Conservation (phyloP, 2,888 invertebrate genomes). For the Rotaria macrura region DNA sequence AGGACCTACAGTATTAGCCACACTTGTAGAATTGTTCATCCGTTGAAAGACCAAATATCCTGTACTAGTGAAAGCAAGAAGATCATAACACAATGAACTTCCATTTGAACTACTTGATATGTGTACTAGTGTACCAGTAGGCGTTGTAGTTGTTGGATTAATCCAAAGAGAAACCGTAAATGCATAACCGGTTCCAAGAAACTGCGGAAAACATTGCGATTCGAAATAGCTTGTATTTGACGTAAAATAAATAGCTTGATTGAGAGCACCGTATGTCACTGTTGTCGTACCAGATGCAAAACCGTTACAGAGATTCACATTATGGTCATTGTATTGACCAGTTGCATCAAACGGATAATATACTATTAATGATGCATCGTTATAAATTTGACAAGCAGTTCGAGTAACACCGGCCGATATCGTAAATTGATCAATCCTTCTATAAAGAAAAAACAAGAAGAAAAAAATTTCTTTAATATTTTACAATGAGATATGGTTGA, state of each 20-base stretch:
- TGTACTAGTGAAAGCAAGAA: not conserved
- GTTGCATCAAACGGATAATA: not conserved
- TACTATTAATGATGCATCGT: not conserved
- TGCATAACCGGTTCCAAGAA: not conserved
- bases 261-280: not conserved
- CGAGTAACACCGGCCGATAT: not conserved
- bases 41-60: not conserved
- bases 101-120: no score
- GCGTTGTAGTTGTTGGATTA: not conserved
- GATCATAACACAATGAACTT: not conserved
- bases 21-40: no score
- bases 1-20: no score
- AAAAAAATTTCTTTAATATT: no score
- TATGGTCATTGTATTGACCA: not conserved
- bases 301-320: not conserved
- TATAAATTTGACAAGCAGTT: not conserved
- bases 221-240: not conserved
- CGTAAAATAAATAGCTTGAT: not conserved
- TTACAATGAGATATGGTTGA: no score
- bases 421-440: not conserved
- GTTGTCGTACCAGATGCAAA: not conserved
- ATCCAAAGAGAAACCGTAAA: not conserved
- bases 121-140: no score
- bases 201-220: not conserved
- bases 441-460: not conserved